Percentiles rank a stretch among this genome's conserved stretches.
phyloP scores from a whole-genome alignment of 2,888 invertebrate species.

The Drosophila histrio region DNA sequence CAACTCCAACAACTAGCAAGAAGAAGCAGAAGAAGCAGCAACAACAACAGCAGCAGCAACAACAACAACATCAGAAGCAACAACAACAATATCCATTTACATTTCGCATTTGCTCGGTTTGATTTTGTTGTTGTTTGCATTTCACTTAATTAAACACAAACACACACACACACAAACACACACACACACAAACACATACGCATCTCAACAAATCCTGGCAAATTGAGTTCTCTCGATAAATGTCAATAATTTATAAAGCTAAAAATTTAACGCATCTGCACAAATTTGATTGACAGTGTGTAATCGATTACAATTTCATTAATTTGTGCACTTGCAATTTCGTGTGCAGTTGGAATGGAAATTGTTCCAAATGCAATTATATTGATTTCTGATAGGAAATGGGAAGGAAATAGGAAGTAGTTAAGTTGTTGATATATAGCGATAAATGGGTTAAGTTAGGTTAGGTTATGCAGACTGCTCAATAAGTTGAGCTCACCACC shows the following conservation, averaged over 20 bases:
- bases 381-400: no score
- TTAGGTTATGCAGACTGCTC: no score
- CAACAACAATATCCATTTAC: slow-evolving; percentile 22
- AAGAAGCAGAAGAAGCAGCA: neutral
- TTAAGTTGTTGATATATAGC: no score
- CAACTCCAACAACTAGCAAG: slow-evolving; percentile 6
- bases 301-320: neutral
- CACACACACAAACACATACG: neutral
- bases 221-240: slow-evolving; percentile 10
- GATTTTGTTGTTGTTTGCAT: slow-evolving; percentile 6
- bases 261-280: slow-evolving; percentile 1
- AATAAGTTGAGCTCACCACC: no score
- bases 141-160: slow-evolving; percentile 34
- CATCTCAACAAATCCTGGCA: neutral
- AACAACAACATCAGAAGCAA: slow-evolving; percentile 4
- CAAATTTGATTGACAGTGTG: slow-evolving; percentile 8
- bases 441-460: no score
- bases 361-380: neutral
- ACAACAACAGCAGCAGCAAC: neutral
- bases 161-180: slow-evolving; percentile 2
- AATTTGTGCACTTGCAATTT: neutral
- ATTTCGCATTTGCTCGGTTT: slow-evolving; percentile 14
- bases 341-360: neutral
- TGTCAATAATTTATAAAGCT: slow-evolving; percentile 7
- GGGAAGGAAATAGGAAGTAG: neutral